Evolutionary conservation across 2,888 invertebrate species (phyloP).

Genomic region (Euproctis similis): DNA sequence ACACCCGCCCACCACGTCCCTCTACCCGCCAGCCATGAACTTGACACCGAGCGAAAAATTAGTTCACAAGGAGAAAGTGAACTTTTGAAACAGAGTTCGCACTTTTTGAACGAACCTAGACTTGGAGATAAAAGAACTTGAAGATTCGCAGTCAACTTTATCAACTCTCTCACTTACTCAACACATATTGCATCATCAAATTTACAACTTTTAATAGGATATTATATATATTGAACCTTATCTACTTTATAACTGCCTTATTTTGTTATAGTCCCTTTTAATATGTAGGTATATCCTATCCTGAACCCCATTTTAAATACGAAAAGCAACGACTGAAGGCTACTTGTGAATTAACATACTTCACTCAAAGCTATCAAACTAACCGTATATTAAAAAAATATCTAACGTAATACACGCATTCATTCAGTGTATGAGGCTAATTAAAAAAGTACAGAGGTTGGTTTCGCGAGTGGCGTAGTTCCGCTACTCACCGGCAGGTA

Average conservation of each 20-base stretch:
- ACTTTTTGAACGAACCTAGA: slow-evolving; percentile 69
- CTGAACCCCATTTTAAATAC: slow-evolving; percentile 38
- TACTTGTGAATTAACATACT: slow-evolving; percentile 71
- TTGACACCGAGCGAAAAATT: slow-evolving; percentile 75
- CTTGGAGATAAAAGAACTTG: slow-evolving; percentile 71
- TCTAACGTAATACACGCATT: slow-evolving; percentile 68
- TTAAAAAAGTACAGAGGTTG: slow-evolving; percentile 73
- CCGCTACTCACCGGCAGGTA: slow-evolving; percentile 68
- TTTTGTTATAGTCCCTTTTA: too few relatives aligned
- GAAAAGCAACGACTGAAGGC: slow-evolving; percentile 47
- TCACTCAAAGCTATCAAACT: slow-evolving; percentile 69
- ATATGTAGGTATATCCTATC: too few relatives aligned
- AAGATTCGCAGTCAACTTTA: too few relatives aligned
- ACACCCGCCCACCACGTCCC: slow-evolving; percentile 18
- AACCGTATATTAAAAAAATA: slow-evolving; percentile 59
- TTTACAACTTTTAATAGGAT: too few relatives aligned
- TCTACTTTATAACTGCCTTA: too few relatives aligned
- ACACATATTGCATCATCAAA: too few relatives aligned
- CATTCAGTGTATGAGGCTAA: slow-evolving; percentile 68
- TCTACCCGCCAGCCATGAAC: slow-evolving; percentile 56
- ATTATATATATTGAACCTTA: too few relatives aligned
- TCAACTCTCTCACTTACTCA: too few relatives aligned
- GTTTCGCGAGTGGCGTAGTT: slow-evolving; percentile 66
- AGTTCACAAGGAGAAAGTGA: slow-evolving; percentile 75
- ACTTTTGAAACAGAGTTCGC: slow-evolving; percentile 72